Evolutionary conservation across 1,140 invertebrate genomes (phyloP).

Genomic region (Drosophila navojoa): DNA sequence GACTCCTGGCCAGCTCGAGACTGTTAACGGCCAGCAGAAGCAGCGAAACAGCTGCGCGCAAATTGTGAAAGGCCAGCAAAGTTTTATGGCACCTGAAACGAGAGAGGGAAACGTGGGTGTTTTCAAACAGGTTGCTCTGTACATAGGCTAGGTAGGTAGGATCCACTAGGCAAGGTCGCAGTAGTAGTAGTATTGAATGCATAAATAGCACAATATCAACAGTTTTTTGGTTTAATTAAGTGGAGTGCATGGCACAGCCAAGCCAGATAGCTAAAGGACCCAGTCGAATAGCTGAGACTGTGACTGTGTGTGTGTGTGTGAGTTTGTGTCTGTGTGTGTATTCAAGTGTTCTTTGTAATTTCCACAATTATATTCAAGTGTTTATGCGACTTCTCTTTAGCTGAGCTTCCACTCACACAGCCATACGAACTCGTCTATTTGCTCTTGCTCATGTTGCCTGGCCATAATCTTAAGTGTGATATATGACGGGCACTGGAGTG

Average conservation of each 20-base stretch:
- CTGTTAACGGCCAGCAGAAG: slow-evolving; percentile 70
- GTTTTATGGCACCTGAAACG: slow-evolving; percentile 74
- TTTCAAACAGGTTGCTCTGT: neutral
- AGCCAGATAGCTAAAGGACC: slow-evolving; percentile 3
- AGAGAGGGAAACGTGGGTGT: neutral
- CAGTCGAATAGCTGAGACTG: neutral
- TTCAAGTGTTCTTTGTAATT: slow-evolving; percentile 44
- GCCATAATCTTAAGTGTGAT: slow-evolving; percentile 52
- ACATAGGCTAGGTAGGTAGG: neutral
- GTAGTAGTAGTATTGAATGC: slow-evolving; percentile 16
- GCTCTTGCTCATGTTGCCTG: slow-evolving; percentile 19
- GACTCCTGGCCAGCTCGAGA: slow-evolving; percentile 63
- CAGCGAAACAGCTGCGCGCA: slow-evolving; percentile 65
- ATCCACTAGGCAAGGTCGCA: neutral
- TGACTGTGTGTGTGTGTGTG: neutral
- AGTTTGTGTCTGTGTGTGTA: neutral
- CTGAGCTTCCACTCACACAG: slow-evolving; percentile 8
- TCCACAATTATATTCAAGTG: slow-evolving; percentile 61
- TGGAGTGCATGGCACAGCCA: slow-evolving; percentile 39
- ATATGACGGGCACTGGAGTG: slow-evolving; percentile 33
- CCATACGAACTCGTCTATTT: neutral
- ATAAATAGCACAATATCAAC: slow-evolving; percentile 57
- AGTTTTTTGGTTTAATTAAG: slow-evolving; percentile 61
- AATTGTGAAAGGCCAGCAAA: slow-evolving; percentile 79
- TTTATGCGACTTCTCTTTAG: slow-evolving; percentile 27